These are phyloP conservation scores for Pyrrhia umbra DNA, from an alignment of 2,888 invertebrate genomes.

Conservation along the genomic window DNA sequence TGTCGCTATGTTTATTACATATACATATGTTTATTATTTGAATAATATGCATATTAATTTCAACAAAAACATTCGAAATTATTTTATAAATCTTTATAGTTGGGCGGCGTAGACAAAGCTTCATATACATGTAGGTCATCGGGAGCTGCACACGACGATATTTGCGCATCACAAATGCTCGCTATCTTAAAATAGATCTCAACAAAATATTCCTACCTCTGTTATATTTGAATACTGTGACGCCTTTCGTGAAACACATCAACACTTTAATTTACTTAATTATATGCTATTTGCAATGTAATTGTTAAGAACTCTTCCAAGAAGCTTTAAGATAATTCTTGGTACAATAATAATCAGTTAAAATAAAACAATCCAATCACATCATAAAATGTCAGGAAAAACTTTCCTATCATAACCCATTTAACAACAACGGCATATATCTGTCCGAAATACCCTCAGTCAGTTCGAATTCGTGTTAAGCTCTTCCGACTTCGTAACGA, in stretches of 20 bases:
- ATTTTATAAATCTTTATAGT: conserved; percentile 13
- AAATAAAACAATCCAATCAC: background rate
- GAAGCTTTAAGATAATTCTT: background rate
- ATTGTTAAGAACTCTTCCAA: background rate
- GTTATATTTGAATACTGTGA: conserved; percentile 37
- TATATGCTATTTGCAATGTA: background rate
- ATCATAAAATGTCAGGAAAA: conserved; percentile 3
- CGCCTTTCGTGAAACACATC: conserved; percentile 7
- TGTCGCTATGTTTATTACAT: conserved; percentile 6
- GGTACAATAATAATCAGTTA: background rate
- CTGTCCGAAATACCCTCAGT: conserved; percentile 16
- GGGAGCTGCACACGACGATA: conserved; percentile 63
- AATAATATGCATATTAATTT: background rate
- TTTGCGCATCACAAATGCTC: conserved; percentile 62
- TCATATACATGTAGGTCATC: conserved; percentile 63
- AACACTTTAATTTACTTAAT: background rate
- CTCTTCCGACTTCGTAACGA: conserved; percentile 29
- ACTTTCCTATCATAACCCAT: conserved; percentile 22
- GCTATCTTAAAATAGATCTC: conserved; percentile 59
- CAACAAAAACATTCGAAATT: conserved; percentile 1
- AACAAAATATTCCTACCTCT: conserved; percentile 52
- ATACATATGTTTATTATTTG: conserved; percentile 6
- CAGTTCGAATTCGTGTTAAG: conserved; percentile 31
- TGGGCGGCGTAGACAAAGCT: conserved; percentile 52
- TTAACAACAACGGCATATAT: conserved; percentile 15